A percentile compares a stretch with the other conserved stretches of the same genome.
These are phyloP conservation scores for Corydoras maculifer DNA, from an alignment of 2,113 vertebrate genomes.

Conservation along the genomic window DNA sequence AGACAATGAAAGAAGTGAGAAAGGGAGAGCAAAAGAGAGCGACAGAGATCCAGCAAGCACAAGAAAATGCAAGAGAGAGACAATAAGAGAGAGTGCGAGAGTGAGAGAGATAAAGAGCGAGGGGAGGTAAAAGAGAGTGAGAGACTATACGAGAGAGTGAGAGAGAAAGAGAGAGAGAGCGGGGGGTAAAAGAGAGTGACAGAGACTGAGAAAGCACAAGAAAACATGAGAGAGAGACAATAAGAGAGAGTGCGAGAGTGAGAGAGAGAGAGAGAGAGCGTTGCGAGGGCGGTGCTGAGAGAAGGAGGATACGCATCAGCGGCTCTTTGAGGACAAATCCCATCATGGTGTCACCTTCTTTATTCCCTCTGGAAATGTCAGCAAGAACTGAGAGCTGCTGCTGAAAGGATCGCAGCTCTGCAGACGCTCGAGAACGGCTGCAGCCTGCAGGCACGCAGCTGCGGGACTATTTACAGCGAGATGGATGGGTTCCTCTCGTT, in stretches of 20 bases:
- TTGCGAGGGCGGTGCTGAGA: slow-evolving; percentile 26
- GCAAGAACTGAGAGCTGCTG: slow-evolving; percentile 14
- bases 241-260: background rate
- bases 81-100: too few species aligned
- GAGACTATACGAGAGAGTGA: too few species aligned
- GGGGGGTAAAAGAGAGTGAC: too few species aligned
- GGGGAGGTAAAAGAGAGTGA: too few species aligned
- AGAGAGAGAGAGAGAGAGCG: slow-evolving; percentile 23
- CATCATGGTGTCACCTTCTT: slow-evolving; percentile 32
- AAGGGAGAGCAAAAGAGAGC: too few species aligned
- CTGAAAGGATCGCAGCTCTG: slow-evolving; percentile 4
- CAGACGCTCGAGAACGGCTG: slow-evolving; percentile 26
- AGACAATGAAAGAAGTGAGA: too few species aligned
- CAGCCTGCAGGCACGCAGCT: slow-evolving; percentile 12
- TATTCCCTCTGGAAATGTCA: slow-evolving; percentile 29
- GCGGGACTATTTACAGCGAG: slow-evolving; percentile 5
- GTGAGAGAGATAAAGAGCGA: too few species aligned
- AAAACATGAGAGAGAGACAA: too few species aligned
- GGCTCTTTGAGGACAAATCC: slow-evolving; percentile 33
- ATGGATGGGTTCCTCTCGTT: background rate
- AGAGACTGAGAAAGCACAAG: too few species aligned
- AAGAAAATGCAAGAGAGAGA: too few species aligned
- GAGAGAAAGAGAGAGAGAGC: too few species aligned
- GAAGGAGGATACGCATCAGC: slow-evolving; percentile 36
- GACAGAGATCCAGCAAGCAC: too few species aligned